A percentile compares a stretch with the other conserved stretches of the same genome.
Evolutionary conservation across 2,888 invertebrate genomes (phyloP).

Genomic region (Calliphora vomitoria): DNA sequence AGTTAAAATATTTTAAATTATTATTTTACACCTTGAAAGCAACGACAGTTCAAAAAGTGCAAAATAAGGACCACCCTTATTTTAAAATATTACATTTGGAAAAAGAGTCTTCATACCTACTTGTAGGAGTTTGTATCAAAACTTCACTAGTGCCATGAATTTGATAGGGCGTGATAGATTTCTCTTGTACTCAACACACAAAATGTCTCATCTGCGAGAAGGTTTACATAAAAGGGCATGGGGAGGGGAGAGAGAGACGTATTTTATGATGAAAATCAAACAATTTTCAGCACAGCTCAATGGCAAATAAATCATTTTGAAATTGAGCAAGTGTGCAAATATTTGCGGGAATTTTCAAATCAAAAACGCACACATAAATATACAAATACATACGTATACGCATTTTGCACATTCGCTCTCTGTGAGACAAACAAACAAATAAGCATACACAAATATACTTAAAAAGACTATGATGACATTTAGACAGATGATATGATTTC

Average conservation of each 20-base stretch:
- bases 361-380: constrained; percentile 26
- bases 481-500: constrained; percentile 59
- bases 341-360: constrained; percentile 67
- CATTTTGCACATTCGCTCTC: not conserved
- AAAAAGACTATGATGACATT: constrained; percentile 46
- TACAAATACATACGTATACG: constrained; percentile 1
- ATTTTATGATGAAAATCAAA: constrained; percentile 58
- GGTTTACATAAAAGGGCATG: not conserved
- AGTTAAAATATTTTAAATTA: no score
- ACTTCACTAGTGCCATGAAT: constrained; percentile 14
- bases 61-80: no score
- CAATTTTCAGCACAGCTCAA: constrained; percentile 64
- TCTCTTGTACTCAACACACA: constrained; percentile 6
- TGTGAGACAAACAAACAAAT: constrained; percentile 1
- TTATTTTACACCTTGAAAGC: no score
- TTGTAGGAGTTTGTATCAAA: not conserved
- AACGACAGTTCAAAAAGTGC: no score
- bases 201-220: not conserved
- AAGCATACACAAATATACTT: not conserved
- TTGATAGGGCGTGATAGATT: constrained; percentile 54
- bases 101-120: not conserved
- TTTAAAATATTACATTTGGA: not conserved
- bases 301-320: constrained; percentile 75
- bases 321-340: constrained; percentile 75
- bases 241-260: not conserved